phyloP scores from a whole-genome alignment of 2,113 vertebrate genomes.

The Notarius quadriscutis region DNA sequence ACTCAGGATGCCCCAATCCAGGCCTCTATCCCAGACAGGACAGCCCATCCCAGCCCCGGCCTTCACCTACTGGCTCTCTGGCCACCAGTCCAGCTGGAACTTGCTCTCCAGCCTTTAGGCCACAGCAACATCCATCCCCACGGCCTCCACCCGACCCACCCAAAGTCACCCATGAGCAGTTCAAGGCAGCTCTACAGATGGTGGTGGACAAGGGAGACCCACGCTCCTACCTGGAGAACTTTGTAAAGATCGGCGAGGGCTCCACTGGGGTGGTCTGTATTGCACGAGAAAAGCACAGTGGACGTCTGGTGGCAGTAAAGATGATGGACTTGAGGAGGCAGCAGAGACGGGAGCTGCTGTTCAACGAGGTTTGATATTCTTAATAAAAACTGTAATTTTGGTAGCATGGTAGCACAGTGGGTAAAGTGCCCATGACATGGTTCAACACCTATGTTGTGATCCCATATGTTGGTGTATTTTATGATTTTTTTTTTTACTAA shows the following conservation, averaged over 20 bases:
- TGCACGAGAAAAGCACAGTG: constrained; percentile 91
- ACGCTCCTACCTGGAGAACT: constrained; percentile 88
- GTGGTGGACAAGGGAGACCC: constrained; percentile 97
- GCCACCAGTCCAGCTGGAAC: constrained; percentile 85
- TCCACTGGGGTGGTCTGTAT: constrained; percentile 96
- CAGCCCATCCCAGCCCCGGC: constrained; percentile 80
- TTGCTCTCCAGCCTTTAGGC: constrained; percentile 88
- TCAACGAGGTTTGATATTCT: constrained; percentile 84
- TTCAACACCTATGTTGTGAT: not conserved
- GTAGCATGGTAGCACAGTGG: not conserved
- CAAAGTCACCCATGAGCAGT: constrained; percentile 94
- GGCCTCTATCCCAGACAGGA: constrained; percentile 73
- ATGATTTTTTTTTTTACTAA: not conserved
- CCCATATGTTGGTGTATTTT: not conserved
- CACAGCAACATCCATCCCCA: constrained; percentile 75
- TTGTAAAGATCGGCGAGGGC: constrained; percentile 95
- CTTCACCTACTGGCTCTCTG: constrained; percentile 88
- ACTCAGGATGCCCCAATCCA: constrained; percentile 71
- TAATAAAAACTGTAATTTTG: not conserved
- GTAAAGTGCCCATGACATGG: not conserved
- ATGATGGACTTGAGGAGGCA: constrained; percentile 98
- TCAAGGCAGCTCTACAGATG: constrained; percentile 96
- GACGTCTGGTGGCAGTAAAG: constrained; percentile 93
- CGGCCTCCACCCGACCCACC: constrained; percentile 80
- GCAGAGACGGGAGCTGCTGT: constrained; percentile 94